These are phyloP conservation scores for Pteria penguin DNA, from an alignment of 2,888 invertebrate species.

Conservation along the genomic window DNA sequence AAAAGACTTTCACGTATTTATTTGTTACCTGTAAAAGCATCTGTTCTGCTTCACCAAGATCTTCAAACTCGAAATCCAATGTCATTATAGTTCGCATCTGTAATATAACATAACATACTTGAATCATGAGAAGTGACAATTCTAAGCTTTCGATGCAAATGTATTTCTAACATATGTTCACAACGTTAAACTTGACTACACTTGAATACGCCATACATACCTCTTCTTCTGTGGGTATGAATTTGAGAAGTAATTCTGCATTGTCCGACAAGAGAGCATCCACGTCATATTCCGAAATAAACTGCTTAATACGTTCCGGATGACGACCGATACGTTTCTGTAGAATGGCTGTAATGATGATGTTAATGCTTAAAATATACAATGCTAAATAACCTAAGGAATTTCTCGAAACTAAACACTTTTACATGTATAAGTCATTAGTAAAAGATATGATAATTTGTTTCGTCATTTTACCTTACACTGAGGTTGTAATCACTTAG, in stretches of 20 bases:
- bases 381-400: too few species aligned
- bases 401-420: too few species aligned
- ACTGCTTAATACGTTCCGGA: constrained; percentile 37
- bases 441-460: too few species aligned
- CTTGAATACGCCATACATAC: constrained; percentile 33
- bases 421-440: too few species aligned
- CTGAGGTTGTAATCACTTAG: too few species aligned
- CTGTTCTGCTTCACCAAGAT: constrained; percentile 56
- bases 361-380: too few species aligned
- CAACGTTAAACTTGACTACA: not conserved
- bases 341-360: constrained; percentile 30
- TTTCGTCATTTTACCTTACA: too few species aligned
- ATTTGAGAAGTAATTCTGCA: constrained; percentile 54
- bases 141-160: too few species aligned
- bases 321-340: constrained; percentile 31
- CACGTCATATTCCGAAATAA: constrained; percentile 49
- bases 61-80: constrained; percentile 43
- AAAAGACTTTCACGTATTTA: too few species aligned
- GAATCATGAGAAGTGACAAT: too few species aligned
- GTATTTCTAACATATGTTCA: too few species aligned
- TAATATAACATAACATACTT: not conserved
- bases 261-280: constrained; percentile 46
- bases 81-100: constrained; percentile 42
- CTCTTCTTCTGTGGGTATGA: constrained; percentile 59
- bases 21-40: constrained; percentile 47